Base-by-base conservation (phyloP, 1,140 invertebrate species). In the Sycophila sp. region DNA sequence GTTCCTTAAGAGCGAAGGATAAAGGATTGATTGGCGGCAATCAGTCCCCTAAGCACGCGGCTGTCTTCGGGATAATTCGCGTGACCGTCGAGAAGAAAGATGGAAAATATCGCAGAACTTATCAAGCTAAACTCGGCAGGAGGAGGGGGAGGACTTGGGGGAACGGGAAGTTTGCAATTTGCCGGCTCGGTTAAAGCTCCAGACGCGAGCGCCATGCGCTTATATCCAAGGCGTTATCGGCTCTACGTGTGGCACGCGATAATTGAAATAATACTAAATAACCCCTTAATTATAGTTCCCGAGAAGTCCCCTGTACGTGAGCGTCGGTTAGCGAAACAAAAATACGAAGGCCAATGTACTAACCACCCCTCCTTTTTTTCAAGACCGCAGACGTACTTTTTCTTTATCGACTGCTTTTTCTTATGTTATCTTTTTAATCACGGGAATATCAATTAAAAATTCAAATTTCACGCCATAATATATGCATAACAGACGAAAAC, bases 211-310 rank as follows among this genome's bases (percentile, higher is more conserved):
- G 4, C 26, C 34, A 10, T 2, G 15, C 15, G 26, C 38, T 26
- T 49, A 42, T 65, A 53, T 76, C 32, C 75, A 76, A 73, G 73
- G 77, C 72, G 73, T 78, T 80, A 80, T 80, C 79, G 66, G 69
- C 49, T 64, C 17, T 77, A 77, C 78, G 76, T 80, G 75, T 78
- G 76, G 79, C 80, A 80, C 79, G 79, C 79, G 78, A 81, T 80
- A 80, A 81, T 80, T 81, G 80, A 80, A 81, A 81, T 81, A 80
- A 81, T 81, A 78, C 76, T 78, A 78, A 81, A 80, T 79, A 80
- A 81, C 75, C 73, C 73, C 73, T 73, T 82, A 80, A 82, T 80
- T 82, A 80, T 75, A 78, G 75, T 59, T 65, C 73, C 64, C 67
- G 60, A 72, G 75, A 24, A 69, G 28, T 47, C 32, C 24, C 45